Base-by-base conservation (phyloP, 2,113 vertebrate genomes). In the Corythaeola cristata region DNA sequence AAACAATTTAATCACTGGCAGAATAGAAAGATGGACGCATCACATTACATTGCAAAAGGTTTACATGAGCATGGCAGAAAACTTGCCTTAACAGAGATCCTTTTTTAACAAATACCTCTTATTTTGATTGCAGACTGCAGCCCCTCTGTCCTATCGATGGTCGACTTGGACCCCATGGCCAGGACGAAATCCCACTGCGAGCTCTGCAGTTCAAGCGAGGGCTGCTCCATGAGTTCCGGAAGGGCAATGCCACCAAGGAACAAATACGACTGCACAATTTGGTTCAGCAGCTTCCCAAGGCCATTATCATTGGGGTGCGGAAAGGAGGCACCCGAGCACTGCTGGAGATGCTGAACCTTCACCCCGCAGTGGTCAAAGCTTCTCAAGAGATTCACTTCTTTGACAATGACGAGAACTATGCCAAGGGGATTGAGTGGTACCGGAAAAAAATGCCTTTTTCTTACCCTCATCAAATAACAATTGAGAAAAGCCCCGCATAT, bases 321-420 rank as follows among this genome's bases (percentile, higher is more conserved):
- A 99, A 99, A 98, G 99, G 99, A 74, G 99, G 99, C 87, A 99
- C 99, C 2, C 98, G 99, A 9, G 99, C 99, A 73, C 98, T 99
- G 74, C 97, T 99, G 90, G 99, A 99, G 97, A 99, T 99, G 99
- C 98, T 99, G 89, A 99, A 99, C 97, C 98, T 99, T 95, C 99
- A 99, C 90, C 99, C 99, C 0, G 98, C 99, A 14, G 99, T 99
- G 91, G 99, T 99, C 97, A 99, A 99, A 98, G 99, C 99, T 93
- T 99, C 99, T 68, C 99, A 99, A 98, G 99, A 99, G 98, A 99
- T 99, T 92, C 99, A 99, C 96, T 99, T 99, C 98, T 99, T 99
- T 79, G 99, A 99, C 98, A 99, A 99, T 18, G 99, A 99, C 68
- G 98, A 99, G 96, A 99, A 99, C 96, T 99, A 99, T 59, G 99